Evolutionary conservation across 2,113 vertebrate species (phyloP), one percentile per base, ranked within the genome.

Genomic region (Pogonocichla stellata): DNA sequence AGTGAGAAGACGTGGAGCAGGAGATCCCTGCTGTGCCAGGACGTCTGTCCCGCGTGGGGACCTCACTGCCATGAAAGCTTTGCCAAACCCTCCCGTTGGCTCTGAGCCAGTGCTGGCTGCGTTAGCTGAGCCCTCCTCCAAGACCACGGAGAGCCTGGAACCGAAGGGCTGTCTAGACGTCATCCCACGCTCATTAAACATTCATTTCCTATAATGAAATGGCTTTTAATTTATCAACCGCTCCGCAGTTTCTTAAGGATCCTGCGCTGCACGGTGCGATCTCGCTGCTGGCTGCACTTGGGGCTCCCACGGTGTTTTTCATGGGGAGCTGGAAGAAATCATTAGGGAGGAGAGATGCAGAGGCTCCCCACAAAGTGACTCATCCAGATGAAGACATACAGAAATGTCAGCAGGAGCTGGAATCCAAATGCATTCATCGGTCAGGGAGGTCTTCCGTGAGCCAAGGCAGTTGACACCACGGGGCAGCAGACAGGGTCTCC

Each of bases 181-280:
- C 95, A 94, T 95, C 92, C 91, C 92, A 94, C 2, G 0, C 83
- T 96, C 96, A 97, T 97, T 97, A 97, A 95, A 96, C 92, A 97
- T 97, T 97, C 72, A 97, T 95, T 86, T 88, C 67, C 92, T 74
- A 84, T 93, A 97, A 97, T 97, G 91, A 97, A 97, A 94, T 84
- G 57, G 92, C 96, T 97, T 95, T 96, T 94, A 70, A 96, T 95
- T 94, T 92, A 92, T 91, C 71, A 88, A 86, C 83, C 2, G 2
- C 88, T 90, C 72, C 2, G 1, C 80, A 42, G 60, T 47, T 78
- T 80, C 88, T 88, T 42, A 19, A 62, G 83, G 80, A 57, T 54
- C 64, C 42, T 0, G 5, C 0, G 0, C 70, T 40, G 57, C 19
- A 1, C 1, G 1, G 54, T 2, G 2, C 78, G 85, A 74, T 81